Base-by-base conservation (phyloP, 2,888 invertebrate species). In the Noctua fimbriata region DNA sequence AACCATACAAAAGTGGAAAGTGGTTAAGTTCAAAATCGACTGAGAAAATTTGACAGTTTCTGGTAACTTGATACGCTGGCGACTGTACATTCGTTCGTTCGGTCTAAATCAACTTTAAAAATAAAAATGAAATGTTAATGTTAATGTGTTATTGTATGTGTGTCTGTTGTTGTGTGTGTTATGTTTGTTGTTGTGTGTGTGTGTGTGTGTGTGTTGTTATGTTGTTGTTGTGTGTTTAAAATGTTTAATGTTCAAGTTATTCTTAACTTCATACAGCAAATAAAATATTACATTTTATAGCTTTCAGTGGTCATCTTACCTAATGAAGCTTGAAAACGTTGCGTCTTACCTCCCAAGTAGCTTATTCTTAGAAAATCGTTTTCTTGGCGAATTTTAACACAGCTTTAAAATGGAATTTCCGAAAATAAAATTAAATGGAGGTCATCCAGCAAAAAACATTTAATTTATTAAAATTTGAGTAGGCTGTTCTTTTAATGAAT, bases 351-450 rank as follows among this genome's bases (percentile, higher is more conserved):
- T 81, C 67, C 28, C 69, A 69, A 74, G 73, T 81, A 72, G 78
- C 79, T 75, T 88, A 81, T 78, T 78, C 72, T 88, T 81, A 85
- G 78, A 72, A 87, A 85, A 79, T 69, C 55, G 60, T 87, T 83
- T 85, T 79, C 78, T 41, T 49, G 28, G 71, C 41, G 69, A 71
- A 83, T 83, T 88, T 88, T 70, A 76, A 82, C 72, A 52, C 72
- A 77, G 74, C 36, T 75, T 78, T 79, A 69, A 81, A 85, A 86
- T 73, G 3, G 16, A 73, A 81, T 79, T 85, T 79, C 69, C 73
- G 81, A 60, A 81, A 78, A 78, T 85, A 77, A 66, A 81, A 78
- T 82, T 85, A 77, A 84, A 85, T 79, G 55, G 69, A 65, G 55
- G 47, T 76, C 32, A 18, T 16, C 60, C 18, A 49, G 69, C 36